Conservation (phyloP, 2,888 invertebrate species). For the Idaea aversata region DNA sequence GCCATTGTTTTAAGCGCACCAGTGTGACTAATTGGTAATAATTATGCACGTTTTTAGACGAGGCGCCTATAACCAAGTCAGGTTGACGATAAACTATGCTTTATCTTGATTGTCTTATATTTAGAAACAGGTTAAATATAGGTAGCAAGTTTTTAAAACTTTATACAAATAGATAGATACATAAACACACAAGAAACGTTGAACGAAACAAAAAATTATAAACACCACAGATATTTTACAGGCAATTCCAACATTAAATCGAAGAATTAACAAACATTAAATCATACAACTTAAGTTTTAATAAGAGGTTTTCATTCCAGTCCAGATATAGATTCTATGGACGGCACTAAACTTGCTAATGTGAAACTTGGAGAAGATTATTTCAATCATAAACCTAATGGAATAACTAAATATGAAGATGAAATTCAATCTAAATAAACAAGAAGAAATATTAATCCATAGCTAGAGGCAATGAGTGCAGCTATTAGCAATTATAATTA, state of each 20-base stretch:
- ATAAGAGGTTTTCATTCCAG: no score
- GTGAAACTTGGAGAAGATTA: background rate
- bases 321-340: background rate
- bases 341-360: background rate
- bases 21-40: constrained; percentile 25
- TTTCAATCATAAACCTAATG: background rate
- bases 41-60: constrained; percentile 13
- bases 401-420: background rate
- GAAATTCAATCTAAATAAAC: background rate
- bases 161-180: no score
- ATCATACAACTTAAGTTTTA: no score
- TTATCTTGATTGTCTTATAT: background rate
- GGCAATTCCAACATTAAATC: no score
- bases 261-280: no score
- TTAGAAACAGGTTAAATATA: background rate
- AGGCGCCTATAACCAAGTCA: background rate
- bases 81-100: background rate
- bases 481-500: background rate
- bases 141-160: background rate
- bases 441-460: background rate
- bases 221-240: no score
- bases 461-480: background rate
- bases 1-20: constrained; percentile 23
- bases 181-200: no score
- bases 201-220: no score